Base-by-base conservation (phyloP, 2,888 invertebrate genomes). In the Rhynchonema sp. region DNA sequence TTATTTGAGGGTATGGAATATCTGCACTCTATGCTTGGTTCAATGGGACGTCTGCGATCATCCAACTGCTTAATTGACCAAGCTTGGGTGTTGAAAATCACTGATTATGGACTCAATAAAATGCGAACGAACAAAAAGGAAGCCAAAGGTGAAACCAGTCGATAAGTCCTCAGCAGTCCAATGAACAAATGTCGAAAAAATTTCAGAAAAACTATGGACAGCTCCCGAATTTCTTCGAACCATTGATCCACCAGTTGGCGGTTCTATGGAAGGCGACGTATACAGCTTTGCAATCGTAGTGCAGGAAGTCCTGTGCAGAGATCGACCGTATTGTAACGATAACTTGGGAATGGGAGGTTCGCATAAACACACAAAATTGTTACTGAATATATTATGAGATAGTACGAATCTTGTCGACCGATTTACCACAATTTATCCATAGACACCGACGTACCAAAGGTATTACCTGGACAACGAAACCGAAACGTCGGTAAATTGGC, bases 271-370 rank as follows among this genome's bases (percentile, higher is more conserved):
- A 23, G 57, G 57, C 2, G 57, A 57, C 57, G 46, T 57, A 3
- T 57, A 57, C 26, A 46, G 46, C 30, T 46, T 57, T 27, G 38
- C 57, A 38, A 67, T 71, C 52, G 70, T 72, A 9, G 58, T 69
- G 13, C 71, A 71, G 71, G 90, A 91, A 77, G 88, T 46, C 46
- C 22, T 46, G 46, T 46, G 46, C 46, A 28, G 53, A 13, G 53
- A 53, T 23, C 53, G 53, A 9, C 53, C 53, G 53, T 53, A 22
- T 23, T 53, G 53, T n/a, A 25, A 9, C 53, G 53, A 53, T 9
- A n/a, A n/a, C n/a, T n/a, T 17, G 22, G 17, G 17, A 17, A 22
- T 46, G 17, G 22, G 17, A 13, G 22, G 46, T 17, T 17, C 17
- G n/a, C n/a, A n/a, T n/a, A n/a, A n/a, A n/a, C n/a, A n/a, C n/a